Base-by-base conservation (phyloP, 2,888 invertebrate species). In the Hipparchia sbordonii region DNA sequence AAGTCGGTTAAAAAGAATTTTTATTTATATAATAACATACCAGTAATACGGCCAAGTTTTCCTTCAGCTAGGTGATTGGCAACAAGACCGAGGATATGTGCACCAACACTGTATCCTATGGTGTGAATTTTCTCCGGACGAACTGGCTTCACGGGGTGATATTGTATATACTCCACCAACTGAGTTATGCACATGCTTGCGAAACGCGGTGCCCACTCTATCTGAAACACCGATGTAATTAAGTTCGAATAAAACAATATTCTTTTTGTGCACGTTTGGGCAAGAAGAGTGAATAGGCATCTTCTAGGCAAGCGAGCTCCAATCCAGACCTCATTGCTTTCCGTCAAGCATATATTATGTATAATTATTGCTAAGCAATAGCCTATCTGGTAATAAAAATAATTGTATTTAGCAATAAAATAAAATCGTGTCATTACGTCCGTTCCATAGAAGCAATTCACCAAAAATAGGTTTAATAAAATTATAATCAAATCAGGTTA, bases 71-170 rank as follows among this genome's bases (percentile, higher is more conserved):
- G 85, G 81, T 96, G 96, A 86, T 98, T 98, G 56, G 97, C 97
- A 0, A 97, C 96, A 61, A 97, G 92, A 0, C 97, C 97, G 6
- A 97, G 96, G 73, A 98, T 97, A 82, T 98, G 97, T 0, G 97
- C 97, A 0, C 97, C 97, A 45, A 97, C 97, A 85, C 97, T 97
- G 89, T 97, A 98, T 0, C 98, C 98, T 72, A 98, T 96, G 1
- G 97, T 95, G 85, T 98, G 98, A 54, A 97, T 86, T 74, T 95
- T 94, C 83, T 97, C 96, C 0, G 97, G 97, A 48, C 93, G 95
- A 0, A 97, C 95, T 0, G 97, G 95, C 78, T 97, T 95, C 71
- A 82, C 82, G 0, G 97, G 97, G 89, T 97, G 97, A 72, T 95
- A 95, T 72, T 96, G 96, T 77, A 98, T 87, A 83, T 97, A 98